Base-by-base conservation (phyloP, 2,797 vertebrate genomes). In the Odontamblyopus lacepedii region DNA sequence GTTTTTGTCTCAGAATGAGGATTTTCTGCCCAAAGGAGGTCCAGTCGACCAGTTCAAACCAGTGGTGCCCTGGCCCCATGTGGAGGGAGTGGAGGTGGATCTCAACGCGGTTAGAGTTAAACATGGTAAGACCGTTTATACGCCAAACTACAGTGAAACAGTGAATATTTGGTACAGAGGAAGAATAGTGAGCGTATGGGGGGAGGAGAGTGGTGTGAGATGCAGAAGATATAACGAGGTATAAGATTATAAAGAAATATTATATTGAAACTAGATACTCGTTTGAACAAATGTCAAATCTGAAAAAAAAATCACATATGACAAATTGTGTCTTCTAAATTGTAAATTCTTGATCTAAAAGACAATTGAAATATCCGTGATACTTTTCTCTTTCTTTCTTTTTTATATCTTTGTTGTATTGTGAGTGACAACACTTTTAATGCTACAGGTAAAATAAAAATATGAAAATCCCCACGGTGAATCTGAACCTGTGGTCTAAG, bases 1-100 rank as follows among this genome's bases (percentile, higher is more conserved):
- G 4, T 2, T 72, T 44, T 4, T 76, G 15, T 60, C 2, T 3
- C 66, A 97, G 97, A 95, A 94, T 85, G 93, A 91, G 75, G 83
- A 81, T 78, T 85, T 81, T 1, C 29, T 94, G 75, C 94, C 93
- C 74, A 95, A 95, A 88, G 94, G 91, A 74, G 91, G 95, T 30
- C 78, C 79, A 61, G 83, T 86, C 5, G 94, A 96, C 77, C 95
- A 92, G 82, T 97, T 98, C 83, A 97, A 96, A 85, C 96, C 98
- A 1, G 96, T 98, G 84, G 93, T 98, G 74, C 97, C 96, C 18
- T 99, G 98, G 98, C 98, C 98, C 89, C 97, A 94, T 23, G 98
- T 99, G 53, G 98, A 99, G 93, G 98, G 98, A 23, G 93, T 98
- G 71, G 98, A 99, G 92, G 98, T 99, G 19, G 96, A 99, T 88